Percentiles rank a stretch among this genome's conserved stretches.
phyloP scores from a whole-genome alignment of 2,797 vertebrate genomes.

The Esox masquinongy region DNA sequence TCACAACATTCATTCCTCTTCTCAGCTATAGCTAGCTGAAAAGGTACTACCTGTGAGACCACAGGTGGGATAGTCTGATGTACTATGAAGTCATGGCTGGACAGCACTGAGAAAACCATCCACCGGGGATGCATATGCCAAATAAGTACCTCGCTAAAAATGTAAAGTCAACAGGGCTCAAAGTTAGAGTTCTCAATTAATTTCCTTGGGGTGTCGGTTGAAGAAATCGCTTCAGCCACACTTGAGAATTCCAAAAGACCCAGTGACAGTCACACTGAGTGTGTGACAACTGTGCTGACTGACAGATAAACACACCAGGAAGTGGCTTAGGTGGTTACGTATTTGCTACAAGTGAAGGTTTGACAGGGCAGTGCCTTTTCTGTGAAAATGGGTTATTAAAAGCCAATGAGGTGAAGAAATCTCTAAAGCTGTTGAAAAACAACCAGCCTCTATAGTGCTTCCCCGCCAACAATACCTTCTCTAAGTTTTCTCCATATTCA shows the following conservation, averaged over 20 bases:
- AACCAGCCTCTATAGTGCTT: too few species aligned
- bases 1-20: not conserved
- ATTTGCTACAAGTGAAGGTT: not conserved
- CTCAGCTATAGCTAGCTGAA: not conserved
- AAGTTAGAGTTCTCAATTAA: too few species aligned
- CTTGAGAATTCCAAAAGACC: not conserved
- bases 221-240: too few species aligned
- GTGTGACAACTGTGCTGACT: constrained; percentile 3
- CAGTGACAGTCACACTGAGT: not conserved
- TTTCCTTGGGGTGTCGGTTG: too few species aligned
- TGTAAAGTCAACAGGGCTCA: too few species aligned
- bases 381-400: too few species aligned
- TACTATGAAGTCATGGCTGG: not conserved
- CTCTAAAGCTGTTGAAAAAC: too few species aligned
- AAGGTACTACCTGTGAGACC: not conserved
- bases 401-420: too few species aligned
- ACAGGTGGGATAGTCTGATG: not conserved
- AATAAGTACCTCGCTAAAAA: too few species aligned
- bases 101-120: not conserved
- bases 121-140: too few species aligned
- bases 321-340: constrained; percentile 11
- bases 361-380: not conserved
- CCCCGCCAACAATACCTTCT: too few species aligned
- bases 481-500: too few species aligned
- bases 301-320: constrained; percentile 21